phyloP scores from a whole-genome alignment of 2,113 vertebrate genomes.

The Anolis carolinensis region DNA sequence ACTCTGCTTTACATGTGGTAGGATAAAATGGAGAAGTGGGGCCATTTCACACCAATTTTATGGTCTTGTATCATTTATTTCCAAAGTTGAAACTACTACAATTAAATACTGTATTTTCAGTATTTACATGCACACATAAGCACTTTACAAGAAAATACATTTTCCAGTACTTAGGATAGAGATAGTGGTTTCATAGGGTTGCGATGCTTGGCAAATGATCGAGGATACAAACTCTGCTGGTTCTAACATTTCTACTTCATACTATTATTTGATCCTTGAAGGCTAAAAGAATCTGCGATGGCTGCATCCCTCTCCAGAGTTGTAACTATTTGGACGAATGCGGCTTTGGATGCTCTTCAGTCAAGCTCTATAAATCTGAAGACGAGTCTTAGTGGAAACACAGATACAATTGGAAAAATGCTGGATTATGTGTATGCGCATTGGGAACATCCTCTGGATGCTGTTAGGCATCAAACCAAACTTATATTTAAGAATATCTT shows the following conservation, averaged over 20 bases:
- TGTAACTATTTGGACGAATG: slow-evolving; percentile 86
- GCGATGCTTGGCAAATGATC: background rate
- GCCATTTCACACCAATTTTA: background rate
- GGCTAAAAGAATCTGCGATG: slow-evolving; percentile 89
- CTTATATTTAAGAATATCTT: slow-evolving; percentile 90
- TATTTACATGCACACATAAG: background rate
- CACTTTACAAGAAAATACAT: background rate
- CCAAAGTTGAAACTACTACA: no score
- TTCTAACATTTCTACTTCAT: background rate
- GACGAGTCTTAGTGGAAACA: slow-evolving; percentile 77
- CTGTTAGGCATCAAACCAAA: slow-evolving; percentile 90
- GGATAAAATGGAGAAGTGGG: background rate
- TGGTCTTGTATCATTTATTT: background rate
- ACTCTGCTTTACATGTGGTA: background rate
- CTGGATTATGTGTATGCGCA: slow-evolving; percentile 91
- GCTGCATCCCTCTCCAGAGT: slow-evolving; percentile 87
- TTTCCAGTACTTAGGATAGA: background rate
- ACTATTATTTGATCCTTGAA: slow-evolving; percentile 61
- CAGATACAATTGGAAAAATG: slow-evolving; percentile 72
- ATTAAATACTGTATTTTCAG: background rate
- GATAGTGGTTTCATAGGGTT: background rate
- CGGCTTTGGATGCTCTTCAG: slow-evolving; percentile 79
- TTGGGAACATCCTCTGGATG: slow-evolving; percentile 96
- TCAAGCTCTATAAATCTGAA: slow-evolving; percentile 71
- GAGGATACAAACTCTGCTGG: background rate